phyloP scores from a whole-genome alignment of 2,888 invertebrate genomes.

The Hermodice carunculata region DNA sequence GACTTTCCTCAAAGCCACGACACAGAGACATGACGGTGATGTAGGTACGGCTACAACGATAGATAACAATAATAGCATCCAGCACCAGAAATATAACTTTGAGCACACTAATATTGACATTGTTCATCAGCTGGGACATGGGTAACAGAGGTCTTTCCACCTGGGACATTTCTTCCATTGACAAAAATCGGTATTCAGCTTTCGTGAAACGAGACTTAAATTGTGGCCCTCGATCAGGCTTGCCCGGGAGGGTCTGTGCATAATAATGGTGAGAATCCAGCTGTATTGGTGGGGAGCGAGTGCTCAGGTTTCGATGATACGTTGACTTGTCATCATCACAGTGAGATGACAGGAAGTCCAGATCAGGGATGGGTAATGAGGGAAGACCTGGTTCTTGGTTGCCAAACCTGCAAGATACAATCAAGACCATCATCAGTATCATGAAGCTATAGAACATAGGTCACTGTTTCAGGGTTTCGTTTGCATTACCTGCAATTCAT shows the following conservation, averaged over 20 bases:
- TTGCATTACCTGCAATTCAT: no score
- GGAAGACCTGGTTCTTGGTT: no score
- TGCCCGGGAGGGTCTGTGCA: constrained; percentile 18
- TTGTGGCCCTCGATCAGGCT: constrained; percentile 13
- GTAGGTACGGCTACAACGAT: constrained; percentile 35
- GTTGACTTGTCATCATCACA: no score
- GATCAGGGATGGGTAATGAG: no score
- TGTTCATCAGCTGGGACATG: constrained; percentile 18
- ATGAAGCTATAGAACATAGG: no score
- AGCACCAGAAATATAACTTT: constrained; percentile 37
- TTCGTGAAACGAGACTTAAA: constrained; percentile 21
- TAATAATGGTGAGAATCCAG: constrained; percentile 26
- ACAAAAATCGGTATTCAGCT: constrained; percentile 27
- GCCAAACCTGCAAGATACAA: no score
- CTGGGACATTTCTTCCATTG: neutral
- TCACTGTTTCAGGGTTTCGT: no score
- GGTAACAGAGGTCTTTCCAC: constrained; percentile 11
- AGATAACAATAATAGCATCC: constrained; percentile 34
- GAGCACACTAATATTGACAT: constrained; percentile 28
- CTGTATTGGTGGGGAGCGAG: constrained; percentile 10
- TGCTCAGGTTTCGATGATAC: no score
- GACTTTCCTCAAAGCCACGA: constrained; percentile 25
- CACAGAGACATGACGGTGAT: constrained; percentile 31
- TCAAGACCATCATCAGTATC: no score
- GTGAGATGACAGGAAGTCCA: no score